phyloP scores from a whole-genome alignment of 2,888 invertebrate genomes.

The Volucella bombylans region DNA sequence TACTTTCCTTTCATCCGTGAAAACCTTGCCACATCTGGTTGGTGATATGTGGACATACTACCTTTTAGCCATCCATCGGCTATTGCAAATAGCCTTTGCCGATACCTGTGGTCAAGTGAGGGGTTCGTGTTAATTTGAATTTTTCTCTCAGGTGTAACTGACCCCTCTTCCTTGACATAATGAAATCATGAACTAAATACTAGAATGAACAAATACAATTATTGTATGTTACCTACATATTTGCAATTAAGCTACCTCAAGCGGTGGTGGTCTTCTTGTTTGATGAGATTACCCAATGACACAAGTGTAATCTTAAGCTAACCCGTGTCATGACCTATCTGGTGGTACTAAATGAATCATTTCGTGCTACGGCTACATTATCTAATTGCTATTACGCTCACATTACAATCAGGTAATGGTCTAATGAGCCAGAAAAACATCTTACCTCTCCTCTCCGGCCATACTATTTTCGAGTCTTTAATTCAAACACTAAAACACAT shows the following conservation, averaged over 20 bases:
- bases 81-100: slow-evolving; percentile 2
- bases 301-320: slow-evolving; percentile 17
- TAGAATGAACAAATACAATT: no score
- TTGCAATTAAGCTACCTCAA: background rate
- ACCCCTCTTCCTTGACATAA: slow-evolving; percentile 23
- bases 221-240: no score
- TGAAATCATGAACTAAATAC: background rate
- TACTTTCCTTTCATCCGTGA: slow-evolving; percentile 47
- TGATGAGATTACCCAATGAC: slow-evolving; percentile 27
- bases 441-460: background rate
- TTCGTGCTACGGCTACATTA: slow-evolving; percentile 23
- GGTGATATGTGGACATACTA: slow-evolving; percentile 24
- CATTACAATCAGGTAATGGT: slow-evolving; percentile 31
- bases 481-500: no score
- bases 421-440: slow-evolving; percentile 40
- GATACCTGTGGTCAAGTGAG: no score
- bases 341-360: slow-evolving; percentile 9
- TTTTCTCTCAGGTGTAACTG: background rate
- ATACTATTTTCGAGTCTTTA: no score
- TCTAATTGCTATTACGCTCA: slow-evolving; percentile 35
- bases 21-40: slow-evolving; percentile 13
- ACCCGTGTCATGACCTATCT: slow-evolving; percentile 38
- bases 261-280: slow-evolving; percentile 6
- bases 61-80: background rate
- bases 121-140: no score